phyloP scores from a whole-genome alignment of 2,888 invertebrate species.

The Thyatira batis region DNA sequence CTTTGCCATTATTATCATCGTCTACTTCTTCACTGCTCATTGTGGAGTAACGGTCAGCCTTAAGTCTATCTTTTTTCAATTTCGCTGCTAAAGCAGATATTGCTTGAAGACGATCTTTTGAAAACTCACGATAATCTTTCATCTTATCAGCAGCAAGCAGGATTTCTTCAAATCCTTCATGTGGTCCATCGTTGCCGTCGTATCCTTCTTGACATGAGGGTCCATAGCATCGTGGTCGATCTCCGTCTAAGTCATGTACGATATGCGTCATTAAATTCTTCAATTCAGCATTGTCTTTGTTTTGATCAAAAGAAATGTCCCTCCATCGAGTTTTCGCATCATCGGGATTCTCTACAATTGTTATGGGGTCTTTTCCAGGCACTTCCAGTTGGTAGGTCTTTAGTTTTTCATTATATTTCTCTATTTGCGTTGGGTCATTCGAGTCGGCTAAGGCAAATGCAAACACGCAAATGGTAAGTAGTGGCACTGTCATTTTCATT shows the following conservation, averaged over 20 bases:
- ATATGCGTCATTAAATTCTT: conserved; percentile 71
- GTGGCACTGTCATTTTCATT: conserved; percentile 72
- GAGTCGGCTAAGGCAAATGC: conserved; percentile 51
- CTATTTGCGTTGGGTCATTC: conserved; percentile 57
- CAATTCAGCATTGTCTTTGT: conserved; percentile 51
- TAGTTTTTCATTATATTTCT: conserved; percentile 63
- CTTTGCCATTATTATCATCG: conserved; percentile 55
- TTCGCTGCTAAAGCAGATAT: conserved; percentile 72
- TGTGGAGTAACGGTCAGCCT: conserved; percentile 42
- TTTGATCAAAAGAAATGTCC: conserved; percentile 37
- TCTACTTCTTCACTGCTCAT: conserved; percentile 37
- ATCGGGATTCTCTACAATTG: conserved; percentile 78
- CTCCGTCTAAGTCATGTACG: conserved; percentile 63
- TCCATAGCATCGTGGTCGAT: conserved; percentile 69
- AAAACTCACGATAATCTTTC: conserved; percentile 67
- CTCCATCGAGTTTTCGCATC: conserved; percentile 44
- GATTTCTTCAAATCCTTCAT: conserved; percentile 83
- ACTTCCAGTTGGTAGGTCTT: conserved; percentile 81
- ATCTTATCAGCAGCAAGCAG: conserved; percentile 83
- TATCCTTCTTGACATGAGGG: conserved; percentile 73
- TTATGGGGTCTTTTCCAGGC: conserved; percentile 81
- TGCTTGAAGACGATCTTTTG: conserved; percentile 70
- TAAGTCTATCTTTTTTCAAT: conserved; percentile 72
- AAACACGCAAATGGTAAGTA: conserved; percentile 56
- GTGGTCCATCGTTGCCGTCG: conserved; percentile 59